These are phyloP conservation scores for Salticus scenicus DNA, from an alignment of 2,888 invertebrate genomes.

Conservation along the genomic window DNA sequence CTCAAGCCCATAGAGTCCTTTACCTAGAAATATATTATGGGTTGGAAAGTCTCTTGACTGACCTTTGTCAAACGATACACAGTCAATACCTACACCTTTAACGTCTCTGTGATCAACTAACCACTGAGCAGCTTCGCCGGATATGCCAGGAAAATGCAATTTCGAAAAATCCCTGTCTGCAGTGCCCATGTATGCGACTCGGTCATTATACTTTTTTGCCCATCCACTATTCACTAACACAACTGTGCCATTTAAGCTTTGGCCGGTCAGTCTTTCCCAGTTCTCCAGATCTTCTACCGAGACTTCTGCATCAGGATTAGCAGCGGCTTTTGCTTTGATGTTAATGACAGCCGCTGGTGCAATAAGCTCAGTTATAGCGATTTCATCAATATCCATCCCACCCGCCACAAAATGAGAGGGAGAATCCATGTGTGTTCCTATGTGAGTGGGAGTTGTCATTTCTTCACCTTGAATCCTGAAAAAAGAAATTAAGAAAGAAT, in stretches of 20 bases:
- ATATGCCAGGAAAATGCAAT: slow-evolving; percentile 77
- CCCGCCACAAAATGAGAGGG: slow-evolving; percentile 19
- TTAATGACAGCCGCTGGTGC: slow-evolving; percentile 55
- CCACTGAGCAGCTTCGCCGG: slow-evolving; percentile 80
- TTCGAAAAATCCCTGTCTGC: slow-evolving; percentile 49
- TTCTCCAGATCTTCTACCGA: slow-evolving; percentile 64
- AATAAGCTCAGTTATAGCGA: slow-evolving; percentile 13
- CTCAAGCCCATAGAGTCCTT: slow-evolving; percentile 79
- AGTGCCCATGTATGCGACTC: slow-evolving; percentile 69
- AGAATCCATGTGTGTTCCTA: slow-evolving; percentile 60
- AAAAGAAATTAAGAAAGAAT: too few species aligned
- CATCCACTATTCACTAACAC: slow-evolving; percentile 77
- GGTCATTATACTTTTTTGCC: slow-evolving; percentile 73
- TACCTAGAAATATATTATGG: slow-evolving; percentile 78
- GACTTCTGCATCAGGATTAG: slow-evolving; percentile 43
- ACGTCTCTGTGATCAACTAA: slow-evolving; percentile 79
- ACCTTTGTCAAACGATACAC: slow-evolving; percentile 81
- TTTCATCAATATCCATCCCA: slow-evolving; percentile 31
- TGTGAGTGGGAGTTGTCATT: slow-evolving; percentile 11
- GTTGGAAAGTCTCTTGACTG: slow-evolving; percentile 77
- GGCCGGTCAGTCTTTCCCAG: slow-evolving; percentile 77
- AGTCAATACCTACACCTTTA: slow-evolving; percentile 82
- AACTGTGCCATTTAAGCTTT: slow-evolving; percentile 76
- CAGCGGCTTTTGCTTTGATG: slow-evolving; percentile 33
- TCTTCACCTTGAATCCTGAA: slow-evolving; percentile 46